These are phyloP conservation scores for Mastomys natalensis DNA, from an alignment of 2,113 vertebrate genomes.

Conservation along the genomic window DNA sequence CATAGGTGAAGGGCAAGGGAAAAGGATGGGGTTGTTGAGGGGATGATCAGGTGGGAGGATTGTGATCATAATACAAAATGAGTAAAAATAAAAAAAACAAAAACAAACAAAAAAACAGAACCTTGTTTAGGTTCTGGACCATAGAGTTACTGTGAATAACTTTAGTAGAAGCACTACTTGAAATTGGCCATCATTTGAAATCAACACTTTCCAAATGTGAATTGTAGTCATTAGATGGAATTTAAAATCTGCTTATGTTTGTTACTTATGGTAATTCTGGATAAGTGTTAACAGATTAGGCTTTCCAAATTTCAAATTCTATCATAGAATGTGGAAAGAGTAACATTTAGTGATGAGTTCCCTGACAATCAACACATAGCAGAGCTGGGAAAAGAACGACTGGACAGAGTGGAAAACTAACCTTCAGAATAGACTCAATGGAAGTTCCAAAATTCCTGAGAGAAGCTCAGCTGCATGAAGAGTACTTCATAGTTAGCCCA, in stretches of 20 bases:
- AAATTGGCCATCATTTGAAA: neutral
- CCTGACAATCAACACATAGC: neutral
- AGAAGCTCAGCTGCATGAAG: neutral
- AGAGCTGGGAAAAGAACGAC: neutral
- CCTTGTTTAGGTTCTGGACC: neutral
- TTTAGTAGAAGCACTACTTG: neutral
- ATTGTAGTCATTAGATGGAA: neutral
- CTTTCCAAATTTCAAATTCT: neutral
- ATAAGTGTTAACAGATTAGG: neutral
- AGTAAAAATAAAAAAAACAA: no score
- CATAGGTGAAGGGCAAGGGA: no score
- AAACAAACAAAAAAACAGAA: no score
- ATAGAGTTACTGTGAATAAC: slow-evolving; percentile 9
- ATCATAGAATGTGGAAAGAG: neutral
- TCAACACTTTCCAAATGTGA: slow-evolving; percentile 12
- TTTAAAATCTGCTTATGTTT: slow-evolving; percentile 5
- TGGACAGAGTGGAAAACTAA: neutral
- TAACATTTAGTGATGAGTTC: neutral
- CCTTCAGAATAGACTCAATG: neutral
- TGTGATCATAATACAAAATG: no score
- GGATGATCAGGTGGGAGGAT: no score
- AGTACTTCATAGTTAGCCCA: neutral
- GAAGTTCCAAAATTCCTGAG: neutral
- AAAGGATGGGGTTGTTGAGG: no score
- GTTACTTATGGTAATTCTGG: neutral